Base-by-base conservation (phyloP, 2,888 invertebrate species). In the Ptychoptera albimana region DNA sequence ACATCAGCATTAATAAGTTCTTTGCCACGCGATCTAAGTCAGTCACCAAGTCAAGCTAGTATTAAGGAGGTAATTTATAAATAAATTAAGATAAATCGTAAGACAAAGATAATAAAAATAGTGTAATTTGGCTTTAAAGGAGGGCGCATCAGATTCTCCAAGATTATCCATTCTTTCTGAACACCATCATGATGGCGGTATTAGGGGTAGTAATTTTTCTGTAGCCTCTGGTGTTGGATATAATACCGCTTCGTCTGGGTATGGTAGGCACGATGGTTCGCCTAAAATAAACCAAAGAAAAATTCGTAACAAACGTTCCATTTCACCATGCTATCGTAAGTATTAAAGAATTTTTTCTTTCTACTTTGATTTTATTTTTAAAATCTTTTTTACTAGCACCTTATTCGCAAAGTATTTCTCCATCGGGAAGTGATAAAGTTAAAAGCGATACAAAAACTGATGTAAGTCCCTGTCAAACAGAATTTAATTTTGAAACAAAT, bases 1-100 rank as follows among this genome's bases (percentile, higher is more conserved):
- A 75, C 75, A 13, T 75, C 75, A 53, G 74, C 73, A 43, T 59
- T 75, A 50, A 70, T 75, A 23, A 74, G 74, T 58, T 75, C 75
- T 50, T 58, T 77, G 35, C 74, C 75, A 1, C 66, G 73, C 52
- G 78, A 79, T 60, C 64, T 73, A 43, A 74, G 74, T 31, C 74
- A 74, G 51, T 73, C 74, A 3, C 70, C 71, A 8, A 71, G 70
- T 52, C 71, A 69, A 49, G 58, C 49, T 29, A 55, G 54, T 42
- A 42, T 52, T 10, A 55, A 51, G 37, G 55, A 55, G 31, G 54
- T 54, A 29, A 43, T 42, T 29, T 16, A 11, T 29, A 29, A 5
- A 15, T 40, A 9, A 39, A 16, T 13, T 45, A 29, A 8, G 8
- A 36, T 44, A 23, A 30, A 14, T 13, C 11, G 8, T 30, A 16